Base-by-base conservation (phyloP, 2,113 vertebrate genomes). In the Neolamprologus sp. region DNA sequence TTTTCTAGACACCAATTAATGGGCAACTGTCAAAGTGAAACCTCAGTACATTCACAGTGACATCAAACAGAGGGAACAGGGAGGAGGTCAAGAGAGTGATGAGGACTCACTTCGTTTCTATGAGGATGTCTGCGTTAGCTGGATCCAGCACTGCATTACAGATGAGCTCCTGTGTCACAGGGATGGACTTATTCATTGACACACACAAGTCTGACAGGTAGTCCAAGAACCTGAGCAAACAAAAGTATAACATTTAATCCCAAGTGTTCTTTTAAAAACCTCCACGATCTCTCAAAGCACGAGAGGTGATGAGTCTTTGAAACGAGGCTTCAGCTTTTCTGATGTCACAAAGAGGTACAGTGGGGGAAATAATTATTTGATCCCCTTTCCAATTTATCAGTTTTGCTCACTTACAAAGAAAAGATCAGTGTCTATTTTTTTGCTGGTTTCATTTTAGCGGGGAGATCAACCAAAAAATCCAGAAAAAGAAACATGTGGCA, bases 111-210 rank as follows among this genome's bases (percentile, higher is more conserved):
- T 99, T 99, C 2, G 99, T 99, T 92, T 99, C 99, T 58, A 99
- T 99, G 45, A 99, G 97, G 58, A 99, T 99, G 95, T 99, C 99
- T 3, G 96, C 97, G 1, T 99, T 99, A 33, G 97, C 92, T 63
- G 98, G 98, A 84, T 99, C 98, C 92, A 99, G 94, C 49, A 99
- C 99, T 0, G 99, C 98, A 92, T 98, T 99, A 85, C 99, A 99
- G 88, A 99, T 99, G 88, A 99, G 92, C 94, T 99, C 99, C 95
- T 99, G 99, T 3, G 99, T 99, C 89, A 99, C 98, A 1, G 99
- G 99, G 86, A 99, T 99, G 85, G 98, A 99, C 86, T 99, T 99
- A 95, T 98, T 99, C 98, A 99, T 99, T 57, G 99, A 99, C 65
- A 99, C 99, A 49, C 98, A 99, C 87, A 99, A 96, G 94, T 99